Percentiles rank a stretch among this genome's conserved stretches.
Conservation (phyloP, 2,888 invertebrate species). For the Dicranocentrus wangi region DNA sequence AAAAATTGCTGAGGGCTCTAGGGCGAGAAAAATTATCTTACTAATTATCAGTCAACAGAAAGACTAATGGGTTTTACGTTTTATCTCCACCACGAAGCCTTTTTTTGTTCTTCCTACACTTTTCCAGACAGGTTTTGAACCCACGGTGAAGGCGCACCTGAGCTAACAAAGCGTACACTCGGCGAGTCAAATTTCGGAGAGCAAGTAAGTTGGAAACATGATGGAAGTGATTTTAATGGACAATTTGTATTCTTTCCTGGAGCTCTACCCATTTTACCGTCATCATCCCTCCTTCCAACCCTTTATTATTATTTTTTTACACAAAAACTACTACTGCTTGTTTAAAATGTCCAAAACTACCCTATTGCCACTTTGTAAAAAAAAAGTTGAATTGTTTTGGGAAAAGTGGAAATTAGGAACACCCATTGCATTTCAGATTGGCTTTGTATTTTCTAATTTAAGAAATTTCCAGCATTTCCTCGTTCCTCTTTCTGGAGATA, state of each 20-base stretch:
- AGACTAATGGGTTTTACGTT: slow-evolving; percentile 70
- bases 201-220: slow-evolving; percentile 49
- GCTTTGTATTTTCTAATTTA: no score
- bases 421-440: no score
- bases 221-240: slow-evolving; percentile 66
- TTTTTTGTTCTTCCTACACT: slow-evolving; percentile 28
- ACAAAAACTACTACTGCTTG: no score
- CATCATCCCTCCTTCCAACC: no score
- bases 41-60: slow-evolving; percentile 69
- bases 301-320: no score
- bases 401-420: background rate
- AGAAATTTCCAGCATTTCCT: no score
- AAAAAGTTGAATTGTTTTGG: no score
- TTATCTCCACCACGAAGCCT: slow-evolving; percentile 62
- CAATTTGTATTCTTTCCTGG: slow-evolving; percentile 66
- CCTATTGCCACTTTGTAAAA: no score
- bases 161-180: background rate
- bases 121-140: background rate
- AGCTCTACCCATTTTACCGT: background rate
- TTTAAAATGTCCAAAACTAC: no score
- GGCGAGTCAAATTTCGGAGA: slow-evolving; percentile 23
- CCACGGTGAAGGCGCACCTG: background rate
- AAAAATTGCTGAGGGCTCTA: slow-evolving; percentile 40
- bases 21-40: slow-evolving; percentile 64
- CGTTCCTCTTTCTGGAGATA: background rate